A percentile compares a stretch with the other conserved stretches of the same genome.
These are phyloP conservation scores for Serripes groenlandicus DNA, from an alignment of 2,888 invertebrate species.

Conservation along the genomic window DNA sequence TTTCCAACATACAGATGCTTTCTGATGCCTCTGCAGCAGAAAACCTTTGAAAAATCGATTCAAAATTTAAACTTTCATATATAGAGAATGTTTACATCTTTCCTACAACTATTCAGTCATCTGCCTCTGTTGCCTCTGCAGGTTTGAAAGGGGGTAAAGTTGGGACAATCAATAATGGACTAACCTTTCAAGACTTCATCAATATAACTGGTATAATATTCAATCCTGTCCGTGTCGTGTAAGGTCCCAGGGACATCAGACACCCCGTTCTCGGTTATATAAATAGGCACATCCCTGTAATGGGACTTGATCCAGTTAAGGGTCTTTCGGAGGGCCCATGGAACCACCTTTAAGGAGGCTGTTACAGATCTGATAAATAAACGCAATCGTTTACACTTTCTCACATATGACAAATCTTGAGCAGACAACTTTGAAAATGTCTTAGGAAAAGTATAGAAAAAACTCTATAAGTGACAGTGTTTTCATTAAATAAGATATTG, in stretches of 20 bases:
- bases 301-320: constrained; percentile 73
- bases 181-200: constrained; percentile 68
- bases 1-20: too few relatives aligned
- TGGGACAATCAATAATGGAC: too few relatives aligned
- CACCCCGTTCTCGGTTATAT: constrained; percentile 78
- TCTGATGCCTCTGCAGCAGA: too few relatives aligned
- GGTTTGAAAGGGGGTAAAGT: too few relatives aligned
- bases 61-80: too few relatives aligned
- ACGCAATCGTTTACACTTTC: too few relatives aligned
- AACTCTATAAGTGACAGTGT: not conserved
- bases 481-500: not conserved
- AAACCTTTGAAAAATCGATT: too few relatives aligned
- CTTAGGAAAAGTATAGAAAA: not conserved
- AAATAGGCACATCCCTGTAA: constrained; percentile 69
- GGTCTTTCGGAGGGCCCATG: constrained; percentile 70
- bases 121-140: too few relatives aligned
- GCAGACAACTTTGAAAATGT: too few relatives aligned
- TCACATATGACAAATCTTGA: too few relatives aligned
- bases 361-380: constrained; percentile 62
- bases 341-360: constrained; percentile 69
- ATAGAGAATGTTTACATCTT: too few relatives aligned
- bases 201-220: constrained; percentile 63
- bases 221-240: constrained; percentile 59
- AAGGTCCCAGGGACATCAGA: constrained; percentile 69
- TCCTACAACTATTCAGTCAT: too few relatives aligned